Conservation (phyloP, 2,888 invertebrate genomes). For the Cheilosia vulpina region DNA sequence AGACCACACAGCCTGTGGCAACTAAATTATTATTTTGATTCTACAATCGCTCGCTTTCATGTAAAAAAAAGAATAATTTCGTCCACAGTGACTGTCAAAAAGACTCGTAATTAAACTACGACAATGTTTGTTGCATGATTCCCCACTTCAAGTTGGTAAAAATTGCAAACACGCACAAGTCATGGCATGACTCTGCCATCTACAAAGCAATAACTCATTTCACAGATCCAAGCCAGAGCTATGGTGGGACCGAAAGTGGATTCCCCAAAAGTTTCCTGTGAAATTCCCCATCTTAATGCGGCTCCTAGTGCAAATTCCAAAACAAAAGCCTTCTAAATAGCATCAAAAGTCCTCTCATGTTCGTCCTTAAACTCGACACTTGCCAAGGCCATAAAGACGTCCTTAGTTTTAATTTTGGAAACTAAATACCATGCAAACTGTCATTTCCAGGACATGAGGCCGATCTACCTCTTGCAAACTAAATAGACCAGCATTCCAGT, state of each 20-base stretch:
- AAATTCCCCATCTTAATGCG: background rate
- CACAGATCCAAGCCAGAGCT: background rate
- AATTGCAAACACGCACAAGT: no score
- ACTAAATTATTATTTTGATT: no score
- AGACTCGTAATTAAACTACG: no score
- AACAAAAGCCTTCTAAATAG: background rate
- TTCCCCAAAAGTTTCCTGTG: background rate
- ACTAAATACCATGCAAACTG: conserved; percentile 44
- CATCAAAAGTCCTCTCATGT: conserved; percentile 28
- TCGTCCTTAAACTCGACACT: conserved; percentile 32
- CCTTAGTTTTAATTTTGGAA: conserved; percentile 61
- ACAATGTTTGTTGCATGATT: no score
- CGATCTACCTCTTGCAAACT: conserved; percentile 25
- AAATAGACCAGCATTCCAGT: conserved; percentile 18
- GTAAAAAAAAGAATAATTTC: no score
- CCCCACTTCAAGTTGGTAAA: no score
- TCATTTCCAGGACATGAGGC: conserved; percentile 19
- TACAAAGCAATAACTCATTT: conserved; percentile 1
- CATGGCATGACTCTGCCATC: background rate
- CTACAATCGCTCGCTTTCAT: no score
- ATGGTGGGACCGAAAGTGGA: background rate
- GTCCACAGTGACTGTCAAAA: no score
- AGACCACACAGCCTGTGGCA: no score
- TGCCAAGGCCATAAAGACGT: conserved; percentile 60
- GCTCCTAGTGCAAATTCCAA: conserved; percentile 1